Percentiles rank a stretch among this genome's conserved stretches.
Conservation (phyloP, 2,797 vertebrate genomes). For the Hoplostethus atlanticus region DNA sequence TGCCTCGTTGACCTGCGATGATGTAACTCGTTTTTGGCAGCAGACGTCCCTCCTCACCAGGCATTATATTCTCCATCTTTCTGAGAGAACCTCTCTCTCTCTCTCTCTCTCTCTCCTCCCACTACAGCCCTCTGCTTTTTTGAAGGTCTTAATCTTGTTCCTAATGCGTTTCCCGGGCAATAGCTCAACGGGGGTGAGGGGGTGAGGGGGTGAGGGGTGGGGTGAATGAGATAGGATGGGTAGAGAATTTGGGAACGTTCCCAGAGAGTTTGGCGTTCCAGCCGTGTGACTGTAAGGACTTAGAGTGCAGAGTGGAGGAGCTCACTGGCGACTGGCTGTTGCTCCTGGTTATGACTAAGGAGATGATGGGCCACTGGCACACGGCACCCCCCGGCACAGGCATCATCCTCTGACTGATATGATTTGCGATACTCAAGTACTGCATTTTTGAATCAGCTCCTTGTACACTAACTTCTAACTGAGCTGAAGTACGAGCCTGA, state of each 20-base stretch:
- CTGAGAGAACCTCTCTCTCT: constrained; percentile 42
- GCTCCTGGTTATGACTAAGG: constrained; percentile 28
- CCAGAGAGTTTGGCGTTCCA: constrained; percentile 52
- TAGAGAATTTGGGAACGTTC: constrained; percentile 49
- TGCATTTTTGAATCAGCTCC: not conserved
- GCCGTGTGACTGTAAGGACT: constrained; percentile 40
- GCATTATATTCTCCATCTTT: constrained; percentile 59
- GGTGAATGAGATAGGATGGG: constrained; percentile 39
- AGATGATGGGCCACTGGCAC: constrained; percentile 23
- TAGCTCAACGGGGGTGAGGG: constrained; percentile 8
- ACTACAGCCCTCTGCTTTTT: constrained; percentile 30
- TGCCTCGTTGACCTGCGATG: constrained; percentile 74
- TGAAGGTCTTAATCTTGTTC: constrained; percentile 68
- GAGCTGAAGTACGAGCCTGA: too few species aligned
- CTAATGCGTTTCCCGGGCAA: constrained; percentile 57
- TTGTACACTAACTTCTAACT: too few species aligned
- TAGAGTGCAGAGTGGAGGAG: constrained; percentile 15
- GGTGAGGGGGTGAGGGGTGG: constrained; percentile 1
- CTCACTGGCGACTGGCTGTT: constrained; percentile 16
- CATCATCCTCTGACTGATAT: constrained; percentile 5
- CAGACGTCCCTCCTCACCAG: constrained; percentile 52
- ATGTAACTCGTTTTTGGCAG: constrained; percentile 81
- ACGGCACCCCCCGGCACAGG: not conserved
- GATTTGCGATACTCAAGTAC: not conserved
- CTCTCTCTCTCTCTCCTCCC: constrained; percentile 18